These are phyloP conservation scores for Anguilla obscura DNA, from an alignment of 2,797 vertebrate species.

Conservation along the genomic window DNA sequence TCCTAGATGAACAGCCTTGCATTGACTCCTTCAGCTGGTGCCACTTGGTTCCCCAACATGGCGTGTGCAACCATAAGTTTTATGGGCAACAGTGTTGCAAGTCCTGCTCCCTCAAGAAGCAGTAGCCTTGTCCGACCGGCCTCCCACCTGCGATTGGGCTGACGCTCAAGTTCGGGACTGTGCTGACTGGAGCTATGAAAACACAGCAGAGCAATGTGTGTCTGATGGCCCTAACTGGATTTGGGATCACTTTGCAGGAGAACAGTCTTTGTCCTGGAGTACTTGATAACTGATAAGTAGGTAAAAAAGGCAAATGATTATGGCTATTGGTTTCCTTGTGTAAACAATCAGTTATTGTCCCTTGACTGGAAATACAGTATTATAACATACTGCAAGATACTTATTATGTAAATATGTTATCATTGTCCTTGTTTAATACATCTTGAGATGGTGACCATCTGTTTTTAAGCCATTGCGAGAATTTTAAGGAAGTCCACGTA, in stretches of 20 bases:
- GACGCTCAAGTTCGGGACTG: background rate
- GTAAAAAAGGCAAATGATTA: background rate
- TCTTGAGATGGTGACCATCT: constrained; percentile 48
- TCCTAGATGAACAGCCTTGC: constrained; percentile 81
- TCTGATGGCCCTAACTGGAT: constrained; percentile 31
- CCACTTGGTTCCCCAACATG: constrained; percentile 90
- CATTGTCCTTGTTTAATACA: constrained; percentile 39
- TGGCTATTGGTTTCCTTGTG: constrained; percentile 6
- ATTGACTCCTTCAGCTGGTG: constrained; percentile 92
- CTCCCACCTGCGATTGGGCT: background rate
- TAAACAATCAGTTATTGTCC: constrained; percentile 33
- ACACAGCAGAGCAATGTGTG: background rate
- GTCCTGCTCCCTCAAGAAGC: constrained; percentile 85
- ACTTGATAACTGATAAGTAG: constrained; percentile 53
- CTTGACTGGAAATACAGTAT: constrained; percentile 51
- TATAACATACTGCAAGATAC: constrained; percentile 17
- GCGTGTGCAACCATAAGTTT: constrained; percentile 95
- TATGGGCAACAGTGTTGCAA: constrained; percentile 95
- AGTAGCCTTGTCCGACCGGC: constrained; percentile 43
- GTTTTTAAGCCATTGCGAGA: constrained; percentile 56
- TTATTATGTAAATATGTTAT: constrained; percentile 47
- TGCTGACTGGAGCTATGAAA: constrained; percentile 36
- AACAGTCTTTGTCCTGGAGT: constrained; percentile 42
- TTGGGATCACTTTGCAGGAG: constrained; percentile 20
- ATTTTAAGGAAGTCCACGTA: constrained; percentile 40